Evolutionary conservation across 2,888 invertebrate genomes (phyloP).

Genomic region (Heliconius hortense): DNA sequence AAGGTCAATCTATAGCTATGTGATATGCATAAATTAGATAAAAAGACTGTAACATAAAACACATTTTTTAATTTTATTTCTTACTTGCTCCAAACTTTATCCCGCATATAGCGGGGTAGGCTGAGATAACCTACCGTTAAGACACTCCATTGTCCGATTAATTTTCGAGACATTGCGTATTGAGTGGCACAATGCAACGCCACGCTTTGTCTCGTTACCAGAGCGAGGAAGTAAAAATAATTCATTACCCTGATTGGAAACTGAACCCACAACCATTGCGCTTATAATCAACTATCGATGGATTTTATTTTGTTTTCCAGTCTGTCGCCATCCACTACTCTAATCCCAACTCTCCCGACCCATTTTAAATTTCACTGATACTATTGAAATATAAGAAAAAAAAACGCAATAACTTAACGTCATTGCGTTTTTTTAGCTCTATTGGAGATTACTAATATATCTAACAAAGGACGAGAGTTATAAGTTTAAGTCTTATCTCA

Average conservation of each 20-base stretch:
- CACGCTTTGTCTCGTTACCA: background rate
- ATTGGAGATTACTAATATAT: no score
- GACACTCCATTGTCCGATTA: background rate
- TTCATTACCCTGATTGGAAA: background rate
- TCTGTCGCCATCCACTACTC: no score
- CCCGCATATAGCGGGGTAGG: background rate
- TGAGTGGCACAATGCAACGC: background rate
- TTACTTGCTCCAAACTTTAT: background rate
- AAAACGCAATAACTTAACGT: no score
- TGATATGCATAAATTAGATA: background rate
- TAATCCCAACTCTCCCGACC: no score
- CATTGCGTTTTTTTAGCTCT: no score
- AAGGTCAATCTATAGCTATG: conserved; percentile 6
- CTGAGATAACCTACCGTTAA: background rate
- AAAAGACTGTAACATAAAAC: background rate
- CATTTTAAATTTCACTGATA: no score
- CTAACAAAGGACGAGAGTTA: no score
- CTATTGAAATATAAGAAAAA: no score
- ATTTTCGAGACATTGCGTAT: background rate
- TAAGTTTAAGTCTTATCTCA: no score
- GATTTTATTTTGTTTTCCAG: no score
- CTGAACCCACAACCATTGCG: background rate
- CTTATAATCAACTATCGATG: background rate
- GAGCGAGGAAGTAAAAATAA: background rate
- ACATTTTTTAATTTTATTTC: background rate